Base-by-base conservation (phyloP, 2,797 vertebrate species). In the Mus caroli region DNA sequence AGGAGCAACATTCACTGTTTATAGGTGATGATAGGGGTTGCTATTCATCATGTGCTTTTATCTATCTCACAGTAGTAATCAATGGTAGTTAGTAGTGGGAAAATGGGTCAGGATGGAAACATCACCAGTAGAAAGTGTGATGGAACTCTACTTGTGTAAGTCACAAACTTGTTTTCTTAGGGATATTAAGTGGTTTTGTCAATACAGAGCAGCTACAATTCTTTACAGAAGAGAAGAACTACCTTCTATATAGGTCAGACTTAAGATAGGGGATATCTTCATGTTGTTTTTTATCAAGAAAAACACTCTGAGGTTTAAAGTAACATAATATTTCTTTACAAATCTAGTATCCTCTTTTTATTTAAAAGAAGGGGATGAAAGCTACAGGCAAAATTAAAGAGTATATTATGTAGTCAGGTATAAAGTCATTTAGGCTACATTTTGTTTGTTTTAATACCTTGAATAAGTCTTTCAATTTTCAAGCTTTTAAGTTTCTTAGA, bases 361-460 rank as follows among this genome's bases (percentile, higher is more conserved):
- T 64, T 95, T 93, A 60, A 79, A 88, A 87, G 24, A 24, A 86
- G 69, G 88, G 20, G 0, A 31, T 91, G n/a, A 88, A 95, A 94
- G 43, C 58, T 7, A 89, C 2, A 64, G 3, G 20, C 26, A 67
- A 31, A 90, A 82, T 80, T 94, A 91, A 77, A 62, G 3, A 77
- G 20, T 19, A n/a, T 0, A 50, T 78, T 69, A 89, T 71, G 58
- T 37, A 43, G 62, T 67, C 46, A 92, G 8, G 3, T 37, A 77
- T 82, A 34, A 71, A 34, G 50, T 24, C 9, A 82, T 52, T 43
- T 20, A 64, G 34, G 3, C 67, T 50, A 80, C 19, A 3, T 54
- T 11, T 94, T 82, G 77, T 34, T 14, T 28, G 40, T 73, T 88
- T 83, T 75, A 19, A 84, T 6, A 43, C 24, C 56, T 87, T 64